phyloP scores from a whole-genome alignment of 2,888 invertebrate species.

The Melieria crassipennis region DNA sequence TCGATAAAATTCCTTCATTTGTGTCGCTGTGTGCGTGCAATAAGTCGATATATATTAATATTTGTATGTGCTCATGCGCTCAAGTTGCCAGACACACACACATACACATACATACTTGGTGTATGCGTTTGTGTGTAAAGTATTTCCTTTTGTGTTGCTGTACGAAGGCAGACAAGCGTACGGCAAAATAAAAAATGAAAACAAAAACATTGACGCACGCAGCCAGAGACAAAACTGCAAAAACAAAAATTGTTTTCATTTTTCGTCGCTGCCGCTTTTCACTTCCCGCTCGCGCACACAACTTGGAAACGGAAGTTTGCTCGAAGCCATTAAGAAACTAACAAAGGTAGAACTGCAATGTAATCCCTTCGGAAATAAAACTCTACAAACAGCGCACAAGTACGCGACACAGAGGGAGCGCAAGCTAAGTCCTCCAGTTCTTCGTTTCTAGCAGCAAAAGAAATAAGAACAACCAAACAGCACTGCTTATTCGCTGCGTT shows the following conservation, averaged over 20 bases:
- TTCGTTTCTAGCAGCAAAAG: not conserved
- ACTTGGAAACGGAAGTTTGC: not conserved
- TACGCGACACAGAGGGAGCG: not conserved
- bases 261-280: too few relatives aligned
- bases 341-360: conserved; percentile 14
- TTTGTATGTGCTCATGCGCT: not conserved
- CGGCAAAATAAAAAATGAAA: too few relatives aligned
- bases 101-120: not conserved
- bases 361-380: conserved; percentile 23
- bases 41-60: conserved; percentile 8
- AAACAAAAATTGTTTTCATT: too few relatives aligned
- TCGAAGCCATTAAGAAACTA: conserved; percentile 12
- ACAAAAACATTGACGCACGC: too few relatives aligned
- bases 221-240: too few relatives aligned
- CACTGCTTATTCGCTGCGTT: too few relatives aligned
- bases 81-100: not conserved
- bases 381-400: not conserved
- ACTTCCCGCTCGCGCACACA: too few relatives aligned
- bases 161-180: not conserved
- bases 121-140: conserved; percentile 2
- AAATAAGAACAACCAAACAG: not conserved
- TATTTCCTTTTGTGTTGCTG: not conserved
- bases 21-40: conserved; percentile 16
- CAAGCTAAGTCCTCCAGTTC: too few relatives aligned
- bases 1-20: conserved; percentile 36